Conservation (phyloP, 2,113 vertebrate genomes). For the Myotis lucifugus region DNA sequence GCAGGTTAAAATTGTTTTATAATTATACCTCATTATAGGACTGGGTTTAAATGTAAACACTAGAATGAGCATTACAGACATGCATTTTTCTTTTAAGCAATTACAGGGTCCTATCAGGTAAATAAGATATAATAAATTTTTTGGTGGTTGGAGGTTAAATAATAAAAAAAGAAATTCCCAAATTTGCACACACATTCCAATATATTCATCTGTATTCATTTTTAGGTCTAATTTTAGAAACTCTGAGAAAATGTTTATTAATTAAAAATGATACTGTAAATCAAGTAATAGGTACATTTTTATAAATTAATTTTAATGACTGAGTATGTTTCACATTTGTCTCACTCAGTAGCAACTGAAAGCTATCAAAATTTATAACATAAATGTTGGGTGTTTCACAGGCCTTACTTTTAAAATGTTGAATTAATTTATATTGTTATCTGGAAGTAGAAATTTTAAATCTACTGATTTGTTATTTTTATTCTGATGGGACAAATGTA, state of each 20-base stretch:
- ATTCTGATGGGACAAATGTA: not conserved
- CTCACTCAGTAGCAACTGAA: not conserved
- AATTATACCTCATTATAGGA: not conserved
- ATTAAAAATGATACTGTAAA: not conserved
- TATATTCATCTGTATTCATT: not conserved
- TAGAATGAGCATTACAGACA: not conserved
- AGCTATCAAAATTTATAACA: not conserved
- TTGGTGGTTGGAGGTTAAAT: not conserved
- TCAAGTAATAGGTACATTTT: not conserved
- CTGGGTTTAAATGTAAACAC: not conserved
- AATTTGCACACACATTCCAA: not conserved
- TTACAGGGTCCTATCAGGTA: not conserved
- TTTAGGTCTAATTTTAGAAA: constrained; percentile 5
- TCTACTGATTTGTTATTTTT: not conserved
- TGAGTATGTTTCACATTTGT: not conserved
- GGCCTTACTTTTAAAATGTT: not conserved
- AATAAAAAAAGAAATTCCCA: not conserved
- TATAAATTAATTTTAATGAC: constrained; percentile 33
- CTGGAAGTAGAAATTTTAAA: not conserved
- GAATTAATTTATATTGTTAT: not conserved
- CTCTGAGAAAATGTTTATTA: constrained; percentile 18
- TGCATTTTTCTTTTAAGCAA: not conserved
- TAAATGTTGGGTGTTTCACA: not conserved
- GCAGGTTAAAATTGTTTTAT: not conserved
- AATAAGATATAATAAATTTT: not conserved